A percentile compares a stretch with the other conserved stretches of the same genome.
phyloP scores from a whole-genome alignment of 2,888 invertebrate genomes.

The Conomelus anceps region DNA sequence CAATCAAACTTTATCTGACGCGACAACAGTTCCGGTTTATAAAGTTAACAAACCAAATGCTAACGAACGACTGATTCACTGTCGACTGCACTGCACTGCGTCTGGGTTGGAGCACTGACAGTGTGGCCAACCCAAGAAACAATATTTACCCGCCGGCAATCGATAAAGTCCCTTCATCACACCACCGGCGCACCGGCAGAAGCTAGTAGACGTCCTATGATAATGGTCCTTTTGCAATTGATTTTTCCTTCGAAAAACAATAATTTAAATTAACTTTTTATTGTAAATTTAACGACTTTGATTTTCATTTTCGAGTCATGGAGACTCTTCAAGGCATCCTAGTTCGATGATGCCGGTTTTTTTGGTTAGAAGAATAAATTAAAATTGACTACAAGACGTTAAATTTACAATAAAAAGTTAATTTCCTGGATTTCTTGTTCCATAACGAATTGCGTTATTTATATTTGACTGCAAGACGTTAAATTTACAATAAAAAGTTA shows the following conservation, averaged over 20 bases:
- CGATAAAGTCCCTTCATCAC: background rate
- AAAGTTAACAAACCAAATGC: background rate
- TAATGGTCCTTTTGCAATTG: background rate
- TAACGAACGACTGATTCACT: background rate
- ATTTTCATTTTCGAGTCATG: too few relatives aligned
- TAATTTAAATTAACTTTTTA: background rate
- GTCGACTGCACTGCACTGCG: background rate
- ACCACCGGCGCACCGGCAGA: background rate
- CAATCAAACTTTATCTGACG: background rate
- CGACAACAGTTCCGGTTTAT: background rate
- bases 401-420: too few relatives aligned
- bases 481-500: too few relatives aligned
- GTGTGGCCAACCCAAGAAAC: background rate
- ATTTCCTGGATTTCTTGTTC: too few relatives aligned
- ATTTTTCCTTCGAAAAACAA: background rate
- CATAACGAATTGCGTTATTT: too few relatives aligned
- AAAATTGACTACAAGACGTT: too few relatives aligned
- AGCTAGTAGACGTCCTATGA: background rate
- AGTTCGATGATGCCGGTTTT: too few relatives aligned
- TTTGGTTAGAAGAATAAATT: too few relatives aligned
- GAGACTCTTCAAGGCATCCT: too few relatives aligned
- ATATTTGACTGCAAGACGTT: too few relatives aligned
- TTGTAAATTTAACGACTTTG: too few relatives aligned
- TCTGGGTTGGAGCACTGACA: background rate
- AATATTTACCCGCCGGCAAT: background rate